Conservation (phyloP, 2,113 vertebrate genomes). For the Salvelinus sp. region DNA sequence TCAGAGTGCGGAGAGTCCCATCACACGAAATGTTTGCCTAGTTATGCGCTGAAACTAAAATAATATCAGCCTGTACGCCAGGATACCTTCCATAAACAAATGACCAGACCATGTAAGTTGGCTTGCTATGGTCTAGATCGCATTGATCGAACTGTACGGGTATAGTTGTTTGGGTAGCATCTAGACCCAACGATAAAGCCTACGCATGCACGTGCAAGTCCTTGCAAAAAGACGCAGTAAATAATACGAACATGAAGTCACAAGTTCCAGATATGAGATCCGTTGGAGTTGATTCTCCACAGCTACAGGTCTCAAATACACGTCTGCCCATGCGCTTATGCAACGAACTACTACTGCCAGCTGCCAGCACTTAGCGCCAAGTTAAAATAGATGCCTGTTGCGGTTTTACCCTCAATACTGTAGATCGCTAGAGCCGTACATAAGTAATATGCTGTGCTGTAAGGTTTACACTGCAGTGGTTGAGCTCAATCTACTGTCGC, state of each 20-base stretch:
- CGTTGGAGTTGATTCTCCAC: not conserved
- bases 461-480: slow-evolving; percentile 36
- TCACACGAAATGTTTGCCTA: slow-evolving; percentile 25
- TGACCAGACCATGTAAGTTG: not conserved
- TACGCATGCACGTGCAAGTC: not conserved
- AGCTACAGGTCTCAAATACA: not conserved
- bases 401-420: not conserved
- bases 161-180: not conserved
- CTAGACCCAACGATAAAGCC: not conserved
- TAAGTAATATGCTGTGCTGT: not conserved
- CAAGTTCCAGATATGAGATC: not conserved
- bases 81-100: not conserved
- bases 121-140: no score
- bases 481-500: not conserved
- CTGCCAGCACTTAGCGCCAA: not conserved
- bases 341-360: not conserved
- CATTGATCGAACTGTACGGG: not conserved
- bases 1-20: slow-evolving; percentile 56
- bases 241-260: not conserved
- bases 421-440: not conserved
- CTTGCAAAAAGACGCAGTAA: not conserved
- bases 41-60: not conserved
- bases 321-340: no score
- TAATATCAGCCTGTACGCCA: not conserved
- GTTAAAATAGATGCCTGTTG: slow-evolving; percentile 3